phyloP scores from a whole-genome alignment of 2,797 vertebrate genomes.

The Cuniculus paca region DNA sequence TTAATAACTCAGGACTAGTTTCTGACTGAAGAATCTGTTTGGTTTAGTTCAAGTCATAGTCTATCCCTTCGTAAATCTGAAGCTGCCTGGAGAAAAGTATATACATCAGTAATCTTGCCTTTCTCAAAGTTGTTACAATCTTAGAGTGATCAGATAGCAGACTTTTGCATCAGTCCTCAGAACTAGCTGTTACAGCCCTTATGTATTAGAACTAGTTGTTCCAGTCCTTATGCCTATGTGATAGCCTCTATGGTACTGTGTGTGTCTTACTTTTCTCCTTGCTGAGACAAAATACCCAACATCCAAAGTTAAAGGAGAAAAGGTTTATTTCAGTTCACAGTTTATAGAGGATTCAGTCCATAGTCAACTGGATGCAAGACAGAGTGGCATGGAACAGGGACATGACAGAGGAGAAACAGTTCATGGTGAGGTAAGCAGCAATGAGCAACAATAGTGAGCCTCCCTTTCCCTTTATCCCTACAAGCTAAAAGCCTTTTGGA shows the following conservation, averaged over 20 bases:
- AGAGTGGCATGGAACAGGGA: not conserved
- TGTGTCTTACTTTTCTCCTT: not conserved
- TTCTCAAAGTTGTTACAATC: not conserved
- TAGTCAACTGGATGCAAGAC: not conserved
- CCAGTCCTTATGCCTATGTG: not conserved
- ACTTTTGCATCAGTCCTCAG: not conserved
- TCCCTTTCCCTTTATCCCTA: not conserved
- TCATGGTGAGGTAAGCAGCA: not conserved
- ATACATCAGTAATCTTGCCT: not conserved
- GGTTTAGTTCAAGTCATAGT: not conserved
- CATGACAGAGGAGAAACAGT: not conserved
- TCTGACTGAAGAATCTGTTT: not conserved
- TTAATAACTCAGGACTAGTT: not conserved
- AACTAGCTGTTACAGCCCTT: not conserved
- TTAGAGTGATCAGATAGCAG: not conserved
- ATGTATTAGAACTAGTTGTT: too few species aligned
- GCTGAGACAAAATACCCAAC: not conserved
- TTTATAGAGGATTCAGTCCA: not conserved
- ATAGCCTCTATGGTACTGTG: not conserved
- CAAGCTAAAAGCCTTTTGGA: not conserved
- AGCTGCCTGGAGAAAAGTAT: not conserved
- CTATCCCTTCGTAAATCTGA: not conserved
- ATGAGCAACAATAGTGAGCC: not conserved
- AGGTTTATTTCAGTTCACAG: not conserved
- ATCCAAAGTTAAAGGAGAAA: not conserved